Base-by-base conservation (phyloP, 2,113 vertebrate species). In the Falco punctatus region DNA sequence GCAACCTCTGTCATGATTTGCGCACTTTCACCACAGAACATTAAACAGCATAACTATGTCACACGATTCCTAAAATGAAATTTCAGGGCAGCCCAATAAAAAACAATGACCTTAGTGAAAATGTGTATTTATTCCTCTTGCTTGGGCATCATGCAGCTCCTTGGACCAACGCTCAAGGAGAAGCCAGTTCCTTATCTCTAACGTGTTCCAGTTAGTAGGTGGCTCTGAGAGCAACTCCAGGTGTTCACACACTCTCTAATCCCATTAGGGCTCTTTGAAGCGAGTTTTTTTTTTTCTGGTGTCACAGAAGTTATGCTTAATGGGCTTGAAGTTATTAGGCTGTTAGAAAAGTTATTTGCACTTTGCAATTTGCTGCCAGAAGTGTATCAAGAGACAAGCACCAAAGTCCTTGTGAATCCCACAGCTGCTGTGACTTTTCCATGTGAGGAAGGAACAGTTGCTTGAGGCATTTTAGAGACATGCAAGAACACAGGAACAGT, bases 391-490 rank as follows among this genome's bases (percentile, higher is more conserved):
- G 84, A 97, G 92, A 94, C 86, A 81, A 96, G 94, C 73, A 86
- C 26, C 16, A 6, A 67, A 70, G 73, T 96, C 97, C 96, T 79
- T 88, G 96, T 91, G 97, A 97, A 92, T 93, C 93, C 87, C 92
- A 92, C 97, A 98, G 97, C 98, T 98, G 98, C 83, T 92, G 91
- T 85, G 89, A 94, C 88, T 90, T 93, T 81, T 87, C 86, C n/a
- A 75, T 75, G 15, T 16, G 52, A 80, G 74, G 78, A 91, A 66
- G 57, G 65, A 94, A 71, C 95, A 97, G 94, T 97, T 96, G 98
- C 97, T 57, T 15, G 80, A 94, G 96, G 97, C 96, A 90, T 97
- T 96, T 96, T 32, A 94, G 89, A 97, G 94, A 89, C 32, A 66
- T 71, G 87, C 83, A 90, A 94, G 94, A 96, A 96, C 84, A 96